Base-by-base conservation (phyloP, 2,113 vertebrate species). In the Eidolon helvum region DNA sequence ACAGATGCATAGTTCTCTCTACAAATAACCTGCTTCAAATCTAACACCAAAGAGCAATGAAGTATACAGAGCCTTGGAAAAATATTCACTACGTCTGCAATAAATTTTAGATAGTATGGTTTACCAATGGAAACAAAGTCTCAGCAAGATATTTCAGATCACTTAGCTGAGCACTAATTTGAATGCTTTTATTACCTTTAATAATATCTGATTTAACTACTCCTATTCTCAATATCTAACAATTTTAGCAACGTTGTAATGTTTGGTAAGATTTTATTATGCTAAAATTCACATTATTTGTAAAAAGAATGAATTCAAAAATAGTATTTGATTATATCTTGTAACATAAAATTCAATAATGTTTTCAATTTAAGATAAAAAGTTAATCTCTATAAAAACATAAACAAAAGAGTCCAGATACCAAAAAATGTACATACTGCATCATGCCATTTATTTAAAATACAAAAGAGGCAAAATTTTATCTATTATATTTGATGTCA, bases 21-120 rank as follows among this genome's bases (percentile, higher is more conserved):
- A 80, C 93, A 97, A 90, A 95, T 35, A 93, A 69, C 63, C 57
- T 9, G 53, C 87, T 91, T 97, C 40, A 72, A 59, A 89, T 82
- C 53, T 87, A 86, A 91, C 15, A 84, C 57, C 68, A 75, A 40
- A 87, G 55, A 92, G 74, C 38, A 78, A 48, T 9, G 75, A 87
- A 61, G 22, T 72, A 45, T 59, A 65, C 43, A 24, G 53, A 53
- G 53, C 72, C 90, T 88, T 55, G 85, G 22, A 68, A 83, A 79
- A 59, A 43, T 33, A 74, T 71, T 61, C 8, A 35, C 40, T 66
- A 26, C 26, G 68, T 78, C 63, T n/a, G 43, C 40, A 28, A 26
- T 91, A 55, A 91, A 38, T 91, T 83, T 68, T 77, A 87, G 69
- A 28, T 38, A 55, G 77, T n/a, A 86, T 7, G 57, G 28, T 38